These are phyloP conservation scores for Melieria picta DNA, from an alignment of 2,888 invertebrate species.

Conservation along the genomic window DNA sequence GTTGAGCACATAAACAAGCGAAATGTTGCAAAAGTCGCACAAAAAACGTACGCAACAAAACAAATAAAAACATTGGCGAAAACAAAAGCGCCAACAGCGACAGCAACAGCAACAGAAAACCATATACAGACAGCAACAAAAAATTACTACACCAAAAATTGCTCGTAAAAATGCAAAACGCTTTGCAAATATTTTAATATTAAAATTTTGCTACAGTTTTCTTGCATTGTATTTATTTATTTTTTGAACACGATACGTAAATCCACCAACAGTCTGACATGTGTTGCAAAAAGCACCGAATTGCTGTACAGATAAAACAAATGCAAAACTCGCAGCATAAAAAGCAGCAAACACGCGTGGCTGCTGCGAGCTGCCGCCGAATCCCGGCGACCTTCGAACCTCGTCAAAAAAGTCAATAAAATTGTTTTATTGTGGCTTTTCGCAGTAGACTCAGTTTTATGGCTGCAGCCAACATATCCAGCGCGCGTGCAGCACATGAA, in stretches of 20 bases:
- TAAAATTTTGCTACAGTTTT: neutral
- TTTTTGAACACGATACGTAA: neutral
- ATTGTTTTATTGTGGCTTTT: too few species aligned
- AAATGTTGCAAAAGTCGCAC: conserved; percentile 13
- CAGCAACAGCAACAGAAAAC: too few species aligned
- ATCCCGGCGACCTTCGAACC: too few species aligned
- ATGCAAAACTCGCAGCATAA: neutral
- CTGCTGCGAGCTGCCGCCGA: too few species aligned
- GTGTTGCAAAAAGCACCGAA: neutral
- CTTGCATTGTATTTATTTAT: neutral
- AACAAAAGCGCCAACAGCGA: neutral
- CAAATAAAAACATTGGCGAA: conserved; percentile 9
- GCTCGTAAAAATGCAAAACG: neutral
- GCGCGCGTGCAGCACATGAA: too few species aligned
- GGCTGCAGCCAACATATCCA: too few species aligned
- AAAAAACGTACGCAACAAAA: neutral
- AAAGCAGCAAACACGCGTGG: too few species aligned
- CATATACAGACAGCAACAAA: neutral
- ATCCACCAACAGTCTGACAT: neutral
- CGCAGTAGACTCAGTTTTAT: too few species aligned
- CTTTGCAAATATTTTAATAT: conserved; percentile 1
- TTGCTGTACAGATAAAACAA: neutral
- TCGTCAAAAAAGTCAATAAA: too few species aligned
- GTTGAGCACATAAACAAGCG: conserved; percentile 18
- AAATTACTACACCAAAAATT: neutral